Conservation (phyloP, 2,113 vertebrate genomes). For the Phalacrocorax brasilianus region DNA sequence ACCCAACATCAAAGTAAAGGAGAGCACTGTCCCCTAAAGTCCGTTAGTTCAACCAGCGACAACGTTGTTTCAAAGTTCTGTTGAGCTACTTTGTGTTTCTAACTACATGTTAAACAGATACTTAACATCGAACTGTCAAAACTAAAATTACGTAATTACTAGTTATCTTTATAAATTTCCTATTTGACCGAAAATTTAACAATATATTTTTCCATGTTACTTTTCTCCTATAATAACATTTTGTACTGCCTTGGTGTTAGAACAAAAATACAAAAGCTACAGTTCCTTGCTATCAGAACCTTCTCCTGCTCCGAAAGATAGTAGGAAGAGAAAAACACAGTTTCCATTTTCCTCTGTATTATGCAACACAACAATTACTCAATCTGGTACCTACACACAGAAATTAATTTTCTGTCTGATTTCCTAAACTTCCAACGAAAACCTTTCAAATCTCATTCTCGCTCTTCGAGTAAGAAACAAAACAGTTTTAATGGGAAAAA, state of each 20-base stretch:
- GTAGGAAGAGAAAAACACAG: neutral
- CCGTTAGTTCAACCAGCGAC: neutral
- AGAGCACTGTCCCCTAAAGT: accelerated
- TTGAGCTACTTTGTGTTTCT: neutral
- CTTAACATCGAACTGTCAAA: neutral
- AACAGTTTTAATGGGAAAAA: accelerated
- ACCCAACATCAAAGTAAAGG: accelerated
- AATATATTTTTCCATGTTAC: neutral
- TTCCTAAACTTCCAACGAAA: neutral
- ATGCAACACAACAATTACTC: neutral
- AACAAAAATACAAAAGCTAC: neutral
- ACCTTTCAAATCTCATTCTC: neutral
- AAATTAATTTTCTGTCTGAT: neutral
- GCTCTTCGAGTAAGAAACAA: accelerated
- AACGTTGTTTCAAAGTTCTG: neutral
- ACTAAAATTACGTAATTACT: neutral
- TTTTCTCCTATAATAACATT: neutral
- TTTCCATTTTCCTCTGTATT: neutral
- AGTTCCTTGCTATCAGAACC: neutral
- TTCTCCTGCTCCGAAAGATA: neutral
- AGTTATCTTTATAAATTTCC: neutral
- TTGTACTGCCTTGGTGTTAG: too few relatives aligned
- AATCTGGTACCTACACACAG: neutral
- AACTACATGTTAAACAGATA: neutral
- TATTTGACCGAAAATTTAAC: neutral